These are phyloP conservation scores for Sebastes kiyomatsui DNA, from an alignment of 2,797 vertebrate genomes.

Conservation along the genomic window DNA sequence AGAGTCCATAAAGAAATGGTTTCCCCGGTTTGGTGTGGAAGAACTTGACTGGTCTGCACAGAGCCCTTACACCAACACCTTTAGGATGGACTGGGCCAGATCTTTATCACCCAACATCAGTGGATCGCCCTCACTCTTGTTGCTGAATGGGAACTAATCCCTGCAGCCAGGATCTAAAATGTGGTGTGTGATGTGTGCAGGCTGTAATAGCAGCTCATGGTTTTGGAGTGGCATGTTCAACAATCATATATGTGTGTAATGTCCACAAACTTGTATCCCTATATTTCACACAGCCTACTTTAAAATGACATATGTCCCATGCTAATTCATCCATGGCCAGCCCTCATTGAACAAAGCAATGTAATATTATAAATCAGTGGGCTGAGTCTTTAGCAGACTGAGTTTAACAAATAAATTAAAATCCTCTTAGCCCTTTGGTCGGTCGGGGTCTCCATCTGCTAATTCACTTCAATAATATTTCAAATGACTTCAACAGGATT, in stretches of 20 bases:
- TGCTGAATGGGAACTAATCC: too few relatives aligned
- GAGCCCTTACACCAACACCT: background rate
- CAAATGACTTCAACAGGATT: slow-evolving; percentile 55
- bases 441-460: slow-evolving; percentile 16
- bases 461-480: slow-evolving; percentile 51
- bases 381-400: background rate
- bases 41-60: background rate
- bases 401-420: background rate
- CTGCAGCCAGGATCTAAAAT: background rate
- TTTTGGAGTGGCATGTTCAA: background rate
- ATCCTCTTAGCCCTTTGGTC: slow-evolving; percentile 33
- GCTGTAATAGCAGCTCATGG: background rate
- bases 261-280: background rate
- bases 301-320: background rate
- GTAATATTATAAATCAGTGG: background rate
- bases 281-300: background rate
- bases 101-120: background rate
- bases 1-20: too few relatives aligned
- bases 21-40: background rate
- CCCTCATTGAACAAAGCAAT: slow-evolving; percentile 4
- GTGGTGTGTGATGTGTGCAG: background rate
- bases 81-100: background rate
- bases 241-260: background rate
- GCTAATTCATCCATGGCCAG: background rate
- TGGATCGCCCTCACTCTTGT: too few relatives aligned